Conservation (phyloP, 2,113 vertebrate species). For the Nestor notabilis region DNA sequence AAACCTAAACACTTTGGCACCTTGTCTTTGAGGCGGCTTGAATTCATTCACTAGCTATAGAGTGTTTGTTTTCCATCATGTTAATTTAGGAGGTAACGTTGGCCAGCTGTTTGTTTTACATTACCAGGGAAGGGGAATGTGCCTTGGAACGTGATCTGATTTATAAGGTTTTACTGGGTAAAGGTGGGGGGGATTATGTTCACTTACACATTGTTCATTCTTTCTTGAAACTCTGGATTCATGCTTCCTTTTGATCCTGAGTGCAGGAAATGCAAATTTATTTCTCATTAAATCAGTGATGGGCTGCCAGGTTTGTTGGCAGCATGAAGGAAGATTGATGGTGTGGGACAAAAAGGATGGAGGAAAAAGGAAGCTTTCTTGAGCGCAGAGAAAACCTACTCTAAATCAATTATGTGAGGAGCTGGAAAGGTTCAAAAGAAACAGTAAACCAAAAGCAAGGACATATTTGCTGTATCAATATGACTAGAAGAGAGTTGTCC, state of each 20-base stretch:
- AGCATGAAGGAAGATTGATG: neutral
- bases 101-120: neutral
- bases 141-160: neutral
- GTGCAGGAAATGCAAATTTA: neutral
- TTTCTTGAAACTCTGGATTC: neutral
- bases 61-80: neutral
- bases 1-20: neutral
- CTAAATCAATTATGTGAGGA: neutral
- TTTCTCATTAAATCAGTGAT: neutral
- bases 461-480: neutral
- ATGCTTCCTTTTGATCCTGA: neutral
- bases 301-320: neutral
- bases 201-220: neutral
- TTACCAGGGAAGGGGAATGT: neutral
- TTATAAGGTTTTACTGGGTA: neutral
- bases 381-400: neutral
- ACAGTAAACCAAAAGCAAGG: neutral
- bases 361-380: neutral
- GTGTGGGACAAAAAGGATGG: neutral
- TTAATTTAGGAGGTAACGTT: neutral
- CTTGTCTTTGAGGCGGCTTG: neutral
- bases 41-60: neutral
- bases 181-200: neutral
- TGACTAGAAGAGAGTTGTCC: neutral
- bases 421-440: neutral